Base-by-base conservation (phyloP, 1,140 invertebrate genomes). In the Pogonognathellus flavescens region DNA sequence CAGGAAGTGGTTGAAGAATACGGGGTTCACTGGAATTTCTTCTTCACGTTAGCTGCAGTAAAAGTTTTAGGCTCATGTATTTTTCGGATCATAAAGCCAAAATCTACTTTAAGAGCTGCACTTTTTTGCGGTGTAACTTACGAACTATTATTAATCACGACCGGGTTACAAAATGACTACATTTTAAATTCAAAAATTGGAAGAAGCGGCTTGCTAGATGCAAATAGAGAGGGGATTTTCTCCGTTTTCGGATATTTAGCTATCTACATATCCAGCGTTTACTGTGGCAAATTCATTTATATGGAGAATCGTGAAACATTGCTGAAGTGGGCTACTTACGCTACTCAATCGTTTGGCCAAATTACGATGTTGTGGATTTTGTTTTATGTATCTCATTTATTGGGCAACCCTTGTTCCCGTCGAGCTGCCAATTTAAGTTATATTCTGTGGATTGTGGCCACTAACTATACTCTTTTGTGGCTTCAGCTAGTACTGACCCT, bases 11-110 rank as follows among this genome's bases (percentile, higher is more conserved):
- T 96, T 0, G 93, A 94, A 8, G 98, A 99, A 90, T 99, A 99
- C 92, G 98, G 98, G 4, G 92, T 95, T 7, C 97, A 99, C 91
- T 98, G 97, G 96, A 99, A 99, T 91, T 99, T 99, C 90, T 99
- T 99, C 90, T 94, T 98, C 84, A 98, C 97, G 1, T 90, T 99
- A 55, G 96, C 95, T 31, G 91, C 95, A 62, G 94, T 96, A 7
- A 97, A 96, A 92, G 89, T 97, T 0, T 89, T 95, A 22, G 93
- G 93, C 25, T 93, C 93, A 41, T 86, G 93, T 52, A 88, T 95
- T 41, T 90, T 94, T 16, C 91, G 90, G 59, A 90, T 92, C 22
- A 88, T 93, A 66, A 89, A 89, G 70, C 90, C 91, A 7, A 91
- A 90, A 14, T 91, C 90, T 81, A 90, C 92, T 20, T 87, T 92